phyloP scores from a whole-genome alignment of 2,797 vertebrate genomes.

The Protosalanx chinensis region DNA sequence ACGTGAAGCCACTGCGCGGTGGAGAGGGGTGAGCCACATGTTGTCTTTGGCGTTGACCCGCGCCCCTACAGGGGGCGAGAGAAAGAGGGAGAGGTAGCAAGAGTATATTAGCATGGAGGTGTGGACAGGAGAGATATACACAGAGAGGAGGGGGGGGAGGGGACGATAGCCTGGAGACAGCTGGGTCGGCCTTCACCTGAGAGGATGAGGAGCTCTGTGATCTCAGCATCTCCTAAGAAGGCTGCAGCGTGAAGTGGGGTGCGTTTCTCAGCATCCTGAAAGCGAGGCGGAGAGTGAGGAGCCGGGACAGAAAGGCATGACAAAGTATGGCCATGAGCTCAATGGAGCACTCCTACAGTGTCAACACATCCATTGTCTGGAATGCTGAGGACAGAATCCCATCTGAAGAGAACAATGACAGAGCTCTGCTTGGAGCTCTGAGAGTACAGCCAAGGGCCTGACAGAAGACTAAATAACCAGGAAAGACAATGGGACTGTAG shows the following conservation, averaged over 20 bases:
- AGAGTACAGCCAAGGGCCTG: conserved; percentile 1
- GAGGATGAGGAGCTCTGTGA: conserved; percentile 94
- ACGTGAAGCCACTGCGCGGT: conserved; percentile 91
- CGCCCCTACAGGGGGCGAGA: conserved; percentile 76
- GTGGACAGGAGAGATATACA: not conserved
- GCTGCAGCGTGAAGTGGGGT: conserved; percentile 93
- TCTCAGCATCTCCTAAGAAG: conserved; percentile 94
- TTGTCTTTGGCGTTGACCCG: conserved; percentile 98
- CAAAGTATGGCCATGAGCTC: not conserved
- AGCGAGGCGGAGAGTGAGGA: conserved; percentile 24
- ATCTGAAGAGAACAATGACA: conserved; percentile 20
- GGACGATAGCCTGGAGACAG: not conserved
- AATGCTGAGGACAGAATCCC: conserved; percentile 9
- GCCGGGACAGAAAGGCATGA: no score
- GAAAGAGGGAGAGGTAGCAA: conserved; percentile 4
- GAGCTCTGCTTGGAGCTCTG: conserved; percentile 21
- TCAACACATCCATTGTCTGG: conserved; percentile 36
- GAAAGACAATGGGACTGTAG: not conserved
- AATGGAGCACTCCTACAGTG: not conserved
- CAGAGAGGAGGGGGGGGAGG: not conserved
- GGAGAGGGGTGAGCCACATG: conserved; percentile 98
- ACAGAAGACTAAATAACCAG: conserved; percentile 36
- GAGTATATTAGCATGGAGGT: not conserved
- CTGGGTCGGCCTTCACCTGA: conserved; percentile 76
- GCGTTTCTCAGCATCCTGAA: conserved; percentile 91